These are phyloP conservation scores for Mayetiola destructor DNA, from an alignment of 2,888 invertebrate genomes.

Conservation along the genomic window DNA sequence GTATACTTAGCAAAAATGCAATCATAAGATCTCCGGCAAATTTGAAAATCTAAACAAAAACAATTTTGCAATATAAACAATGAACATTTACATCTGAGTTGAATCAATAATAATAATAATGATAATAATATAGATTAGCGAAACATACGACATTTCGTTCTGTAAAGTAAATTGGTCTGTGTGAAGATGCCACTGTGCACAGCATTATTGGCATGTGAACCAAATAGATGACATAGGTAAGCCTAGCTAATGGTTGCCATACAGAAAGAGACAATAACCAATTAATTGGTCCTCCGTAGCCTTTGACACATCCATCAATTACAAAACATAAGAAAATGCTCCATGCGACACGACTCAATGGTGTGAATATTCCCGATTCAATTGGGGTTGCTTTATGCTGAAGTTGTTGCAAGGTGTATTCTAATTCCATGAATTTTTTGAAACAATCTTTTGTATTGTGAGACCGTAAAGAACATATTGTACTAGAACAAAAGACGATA, in stretches of 20 bases:
- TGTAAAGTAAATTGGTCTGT: conserved; percentile 23
- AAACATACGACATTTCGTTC: not conserved
- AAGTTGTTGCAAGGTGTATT: conserved; percentile 27
- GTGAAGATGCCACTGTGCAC: conserved; percentile 19
- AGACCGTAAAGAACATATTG: too few species aligned
- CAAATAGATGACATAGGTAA: conserved; percentile 28
- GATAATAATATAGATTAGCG: too few species aligned
- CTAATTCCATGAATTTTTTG: too few species aligned
- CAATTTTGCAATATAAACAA: not conserved
- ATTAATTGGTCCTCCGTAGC: conserved; percentile 27
- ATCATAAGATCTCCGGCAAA: not conserved
- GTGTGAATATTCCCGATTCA: conserved; percentile 28
- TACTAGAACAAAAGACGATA: too few species aligned
- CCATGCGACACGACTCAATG: conserved; percentile 26
- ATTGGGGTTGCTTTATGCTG: conserved; percentile 25
- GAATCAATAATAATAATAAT: not conserved
- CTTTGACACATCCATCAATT: conserved; percentile 28
- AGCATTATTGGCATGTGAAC: conserved; percentile 24
- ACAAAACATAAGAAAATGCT: conserved; percentile 26
- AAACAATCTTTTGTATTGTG: too few species aligned
- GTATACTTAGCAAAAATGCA: not conserved
- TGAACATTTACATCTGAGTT: not conserved
- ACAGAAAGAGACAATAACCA: conserved; percentile 26
- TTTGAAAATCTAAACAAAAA: not conserved
- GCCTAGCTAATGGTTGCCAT: conserved; percentile 27